These are phyloP conservation scores for Galerucella pusilla DNA, from an alignment of 2,888 invertebrate species.

Conservation along the genomic window DNA sequence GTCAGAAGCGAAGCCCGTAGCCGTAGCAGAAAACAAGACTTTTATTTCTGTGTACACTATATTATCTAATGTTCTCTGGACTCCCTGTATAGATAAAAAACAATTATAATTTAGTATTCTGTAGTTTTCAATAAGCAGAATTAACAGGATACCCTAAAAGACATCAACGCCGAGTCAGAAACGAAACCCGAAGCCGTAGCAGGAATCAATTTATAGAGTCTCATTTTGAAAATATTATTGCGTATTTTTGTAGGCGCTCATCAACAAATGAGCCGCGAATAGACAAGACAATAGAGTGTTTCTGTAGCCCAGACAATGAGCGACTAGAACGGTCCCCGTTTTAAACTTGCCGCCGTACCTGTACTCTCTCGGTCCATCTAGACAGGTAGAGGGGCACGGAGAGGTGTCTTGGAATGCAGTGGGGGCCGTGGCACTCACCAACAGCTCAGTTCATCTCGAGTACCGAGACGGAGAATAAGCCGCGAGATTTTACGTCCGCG, in stretches of 20 bases:
- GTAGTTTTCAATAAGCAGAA: background rate
- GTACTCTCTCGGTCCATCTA: slow-evolving; percentile 54
- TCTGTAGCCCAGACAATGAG: slow-evolving; percentile 62
- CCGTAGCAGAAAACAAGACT: slow-evolving; percentile 46
- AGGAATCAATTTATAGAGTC: slow-evolving; percentile 54
- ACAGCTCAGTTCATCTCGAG: slow-evolving; percentile 63
- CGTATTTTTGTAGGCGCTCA: slow-evolving; percentile 59
- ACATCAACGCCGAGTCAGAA: slow-evolving; percentile 38
- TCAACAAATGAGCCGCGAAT: slow-evolving; percentile 59
- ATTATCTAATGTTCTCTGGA: too few relatives aligned
- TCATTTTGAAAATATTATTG: slow-evolving; percentile 61
- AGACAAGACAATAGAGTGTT: slow-evolving; percentile 64
- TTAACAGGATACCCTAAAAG: slow-evolving; percentile 15
- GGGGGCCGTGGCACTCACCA: slow-evolving; percentile 62
- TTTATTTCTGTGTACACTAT: too few relatives aligned
- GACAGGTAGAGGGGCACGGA: slow-evolving; percentile 61
- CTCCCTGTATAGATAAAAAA: slow-evolving; percentile 32
- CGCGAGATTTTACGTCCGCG: slow-evolving; percentile 47
- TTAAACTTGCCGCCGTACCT: slow-evolving; percentile 59
- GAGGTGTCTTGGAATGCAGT: slow-evolving; percentile 64
- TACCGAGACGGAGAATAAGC: slow-evolving; percentile 56
- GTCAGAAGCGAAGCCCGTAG: slow-evolving; percentile 39
- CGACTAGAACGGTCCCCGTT: slow-evolving; percentile 52
- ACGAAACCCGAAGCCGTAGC: slow-evolving; percentile 42
- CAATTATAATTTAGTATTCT: background rate